Evolutionary conservation across 1,140 invertebrate genomes (phyloP), one percentile per base, ranked within the genome.

Genomic region (Drosophila subpulchrella): DNA sequence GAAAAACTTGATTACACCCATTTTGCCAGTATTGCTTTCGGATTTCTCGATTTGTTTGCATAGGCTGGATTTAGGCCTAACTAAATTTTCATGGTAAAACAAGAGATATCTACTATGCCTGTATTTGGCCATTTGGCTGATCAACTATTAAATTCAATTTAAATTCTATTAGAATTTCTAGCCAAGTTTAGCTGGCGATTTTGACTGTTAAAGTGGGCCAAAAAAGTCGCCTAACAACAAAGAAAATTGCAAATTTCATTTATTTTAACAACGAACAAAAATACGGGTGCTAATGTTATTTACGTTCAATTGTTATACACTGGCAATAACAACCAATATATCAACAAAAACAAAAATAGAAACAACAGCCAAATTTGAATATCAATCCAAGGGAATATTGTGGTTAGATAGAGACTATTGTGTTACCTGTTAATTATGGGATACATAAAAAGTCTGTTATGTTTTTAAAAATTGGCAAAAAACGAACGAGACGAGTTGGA

Each of bases 101-200:
- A 30, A 38, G 36, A 60, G 7, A 12, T 13, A 61, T 39, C 15
- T 38, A 12, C 6, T 13, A n/a, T 30, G 15, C 13, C 3, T 38
- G 7, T 20, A 3, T 13, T 38, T n/a, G 27, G 24, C 15, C 27
- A 30, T 53, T 42, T 17, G 20, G 12, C 4, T 27, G 67, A 6
- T 71, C 11, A 50, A 70, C 65, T 70, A 71, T 71, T 71, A 58
- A 71, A 71, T 36, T 58, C 53, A 27, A 58, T 71, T 56, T 71
- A 48, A 41, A 71, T 71, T 39, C 68, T 58, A 27, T 57, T 36
- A 15, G 20, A 50, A 71, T 38, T 30, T 24, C 30, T 3, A 57
- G 41, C n/a, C 30, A 12, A 56, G 15, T 48, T 48, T 6, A 20
- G 4, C n/a, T n/a, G 50, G 13, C 10, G 27, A 39, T 34, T 50